phyloP scores from a whole-genome alignment of 2,797 vertebrate genomes.

The Holocentrus rufus region DNA sequence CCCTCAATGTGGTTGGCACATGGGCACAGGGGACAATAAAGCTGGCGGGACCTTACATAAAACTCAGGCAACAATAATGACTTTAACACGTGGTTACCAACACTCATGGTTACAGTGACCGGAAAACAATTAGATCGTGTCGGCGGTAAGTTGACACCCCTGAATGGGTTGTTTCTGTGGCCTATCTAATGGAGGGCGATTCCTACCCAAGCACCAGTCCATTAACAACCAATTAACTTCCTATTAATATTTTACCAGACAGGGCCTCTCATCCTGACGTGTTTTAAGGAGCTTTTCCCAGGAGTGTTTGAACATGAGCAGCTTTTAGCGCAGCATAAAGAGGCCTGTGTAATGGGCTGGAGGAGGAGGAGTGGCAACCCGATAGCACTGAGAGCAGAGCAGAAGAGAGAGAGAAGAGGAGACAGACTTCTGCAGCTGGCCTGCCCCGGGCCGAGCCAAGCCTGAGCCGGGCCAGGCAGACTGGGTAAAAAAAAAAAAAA shows the following conservation, averaged over 20 bases:
- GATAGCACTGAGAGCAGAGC: constrained; percentile 78
- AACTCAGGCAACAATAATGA: constrained; percentile 58
- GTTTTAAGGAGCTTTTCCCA: constrained; percentile 83
- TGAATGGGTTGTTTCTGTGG: constrained; percentile 69
- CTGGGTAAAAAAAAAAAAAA: too few relatives aligned
- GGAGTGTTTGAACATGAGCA: constrained; percentile 85
- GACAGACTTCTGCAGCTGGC: constrained; percentile 79
- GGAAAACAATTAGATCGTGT: constrained; percentile 72
- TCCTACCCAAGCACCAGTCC: constrained; percentile 80
- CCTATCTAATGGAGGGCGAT: constrained; percentile 77
- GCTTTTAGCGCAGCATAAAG: constrained; percentile 86
- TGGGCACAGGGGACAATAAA: constrained; percentile 17
- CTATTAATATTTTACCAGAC: constrained; percentile 87
- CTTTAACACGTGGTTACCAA: constrained; percentile 65
- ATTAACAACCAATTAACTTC: constrained; percentile 86
- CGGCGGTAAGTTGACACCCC: constrained; percentile 75
- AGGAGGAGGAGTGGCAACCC: constrained; percentile 80
- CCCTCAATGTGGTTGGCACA: constrained; percentile 36
- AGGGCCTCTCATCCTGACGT: constrained; percentile 79
- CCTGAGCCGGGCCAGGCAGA: constrained; percentile 38
- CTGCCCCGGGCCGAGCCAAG: constrained; percentile 49
- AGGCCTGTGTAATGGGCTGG: constrained; percentile 83
- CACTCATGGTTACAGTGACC: constrained; percentile 62
- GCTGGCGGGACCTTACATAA: constrained; percentile 53
- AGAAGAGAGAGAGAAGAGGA: constrained; percentile 63